Percentiles rank a stretch among this genome's conserved stretches.
Evolutionary conservation across 2,888 invertebrate species (phyloP).

Genomic region (Nudaria mundana): DNA sequence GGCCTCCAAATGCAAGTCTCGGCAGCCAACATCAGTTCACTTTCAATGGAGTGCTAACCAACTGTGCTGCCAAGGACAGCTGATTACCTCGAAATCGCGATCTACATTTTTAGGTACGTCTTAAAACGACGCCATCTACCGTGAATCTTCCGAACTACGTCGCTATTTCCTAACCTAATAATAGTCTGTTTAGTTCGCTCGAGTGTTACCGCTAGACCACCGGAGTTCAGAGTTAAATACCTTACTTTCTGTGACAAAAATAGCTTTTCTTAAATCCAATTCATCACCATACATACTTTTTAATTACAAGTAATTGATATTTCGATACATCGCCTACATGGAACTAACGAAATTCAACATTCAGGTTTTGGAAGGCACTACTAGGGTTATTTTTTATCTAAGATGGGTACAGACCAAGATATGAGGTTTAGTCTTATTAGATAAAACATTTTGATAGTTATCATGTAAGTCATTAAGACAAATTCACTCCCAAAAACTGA

Average conservation of each 20-base stretch:
- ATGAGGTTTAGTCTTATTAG: no score
- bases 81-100: no score
- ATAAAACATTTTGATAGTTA: slow-evolving; percentile 5
- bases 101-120: no score
- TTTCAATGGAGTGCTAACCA: no score
- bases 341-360: slow-evolving; percentile 31
- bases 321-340: slow-evolving; percentile 53
- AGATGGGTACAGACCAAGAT: no score
- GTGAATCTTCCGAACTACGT: no score
- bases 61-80: no score
- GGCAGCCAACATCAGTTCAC: no score
- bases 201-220: slow-evolving; percentile 60
- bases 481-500: slow-evolving; percentile 30
- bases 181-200: slow-evolving; percentile 24
- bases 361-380: slow-evolving; percentile 23
- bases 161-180: slow-evolving; percentile 7
- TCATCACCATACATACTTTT: slow-evolving; percentile 54
- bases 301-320: slow-evolving; percentile 71
- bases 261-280: slow-evolving; percentile 68
- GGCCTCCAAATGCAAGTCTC: no score
- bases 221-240: slow-evolving; percentile 66
- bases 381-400: neutral
- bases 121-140: no score
- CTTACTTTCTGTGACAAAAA: slow-evolving; percentile 73
- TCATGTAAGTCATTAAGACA: slow-evolving; percentile 3